Evolutionary conservation across 2,797 vertebrate species (phyloP), one percentile per base, ranked within the genome.

Genomic region (Rhynchotus rufescens): DNA sequence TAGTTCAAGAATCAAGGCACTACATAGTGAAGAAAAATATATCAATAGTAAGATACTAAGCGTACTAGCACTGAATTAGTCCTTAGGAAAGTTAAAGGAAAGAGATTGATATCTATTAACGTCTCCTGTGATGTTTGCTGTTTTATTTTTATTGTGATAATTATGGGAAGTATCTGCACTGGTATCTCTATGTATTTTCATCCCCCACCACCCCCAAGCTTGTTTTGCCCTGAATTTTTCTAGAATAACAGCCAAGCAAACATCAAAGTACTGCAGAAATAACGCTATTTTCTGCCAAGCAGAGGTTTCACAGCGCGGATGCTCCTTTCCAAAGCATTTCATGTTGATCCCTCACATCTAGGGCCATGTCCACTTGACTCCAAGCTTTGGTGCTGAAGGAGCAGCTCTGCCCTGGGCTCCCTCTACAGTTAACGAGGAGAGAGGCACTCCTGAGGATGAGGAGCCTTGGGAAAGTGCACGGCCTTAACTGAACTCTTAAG

Each of bases 121-220:
- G 15, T 3, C 3, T 91, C 19, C 42, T 44, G 14, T n/a, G 16
- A 34, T 26, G 26, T 34, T 60, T 64, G 22, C 14, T 36, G 12
- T 15, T 69, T 62, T 30, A 83, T 79, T 79, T 71, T 56, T 78
- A 25, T 82, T 42, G 32, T 52, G 38, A 69, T 84, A 79, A 86
- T 45, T 65, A 47, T 57, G 73, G 36, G 6, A 11, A 47, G 19
- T 12, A 69, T 69, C 73, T 82, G 1, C 11, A 30, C 40, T 54
- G 5, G 45, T 73, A 36, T 80, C 8, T 60, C 23, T 44, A 6
- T 3, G 12, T 47, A 62, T 26, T 64, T 30, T 15, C 22, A 77
- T 52, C 23, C 34, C 32, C 17, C 12, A 19, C 25, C 30, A 17
- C 54, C 16, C 30, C 10, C 54, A n/a, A n/a, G 17, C 30, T 47